These are phyloP conservation scores for Zaprionus africanus DNA, from an alignment of 1,140 invertebrate genomes.

Conservation along the genomic window DNA sequence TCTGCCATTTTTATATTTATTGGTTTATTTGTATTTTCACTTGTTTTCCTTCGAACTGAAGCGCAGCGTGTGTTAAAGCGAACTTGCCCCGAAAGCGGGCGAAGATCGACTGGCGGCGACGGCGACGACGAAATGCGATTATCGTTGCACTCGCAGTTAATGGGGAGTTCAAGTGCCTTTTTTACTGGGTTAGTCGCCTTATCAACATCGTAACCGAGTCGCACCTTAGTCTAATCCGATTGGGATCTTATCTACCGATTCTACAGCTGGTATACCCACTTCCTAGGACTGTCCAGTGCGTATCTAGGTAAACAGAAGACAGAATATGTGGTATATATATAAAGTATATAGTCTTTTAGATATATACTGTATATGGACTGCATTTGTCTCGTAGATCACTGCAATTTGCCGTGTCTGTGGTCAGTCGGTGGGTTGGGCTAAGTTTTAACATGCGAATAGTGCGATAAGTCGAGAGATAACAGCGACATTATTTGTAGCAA, in stretches of 20 bases:
- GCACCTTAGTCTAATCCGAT: constrained; percentile 16
- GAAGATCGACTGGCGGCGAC: constrained; percentile 20
- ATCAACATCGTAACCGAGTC: constrained; percentile 32
- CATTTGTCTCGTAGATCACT: background rate
- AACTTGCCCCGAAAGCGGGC: constrained; percentile 3
- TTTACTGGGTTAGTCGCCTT: constrained; percentile 4
- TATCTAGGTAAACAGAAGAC: background rate
- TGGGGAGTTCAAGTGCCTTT: constrained; percentile 41
- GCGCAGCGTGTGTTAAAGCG: background rate
- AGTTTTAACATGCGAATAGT: background rate
- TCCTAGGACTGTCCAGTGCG: background rate
- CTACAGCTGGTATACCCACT: background rate
- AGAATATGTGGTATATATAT: background rate
- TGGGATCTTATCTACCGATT: constrained; percentile 29
- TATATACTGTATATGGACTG: background rate
- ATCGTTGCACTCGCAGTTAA: constrained; percentile 25
- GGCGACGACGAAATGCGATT: constrained; percentile 12
- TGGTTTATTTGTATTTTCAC: constrained; percentile 10
- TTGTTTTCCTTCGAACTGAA: background rate
- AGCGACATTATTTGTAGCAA: background rate
- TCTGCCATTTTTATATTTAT: constrained; percentile 44
- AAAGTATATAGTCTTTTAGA: background rate
- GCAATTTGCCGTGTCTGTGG: constrained; percentile 17
- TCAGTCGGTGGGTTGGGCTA: constrained; percentile 1
- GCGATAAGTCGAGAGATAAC: constrained; percentile 14